Evolutionary conservation across 2,888 invertebrate species (phyloP).

Genomic region (Lepas anatifera): DNA sequence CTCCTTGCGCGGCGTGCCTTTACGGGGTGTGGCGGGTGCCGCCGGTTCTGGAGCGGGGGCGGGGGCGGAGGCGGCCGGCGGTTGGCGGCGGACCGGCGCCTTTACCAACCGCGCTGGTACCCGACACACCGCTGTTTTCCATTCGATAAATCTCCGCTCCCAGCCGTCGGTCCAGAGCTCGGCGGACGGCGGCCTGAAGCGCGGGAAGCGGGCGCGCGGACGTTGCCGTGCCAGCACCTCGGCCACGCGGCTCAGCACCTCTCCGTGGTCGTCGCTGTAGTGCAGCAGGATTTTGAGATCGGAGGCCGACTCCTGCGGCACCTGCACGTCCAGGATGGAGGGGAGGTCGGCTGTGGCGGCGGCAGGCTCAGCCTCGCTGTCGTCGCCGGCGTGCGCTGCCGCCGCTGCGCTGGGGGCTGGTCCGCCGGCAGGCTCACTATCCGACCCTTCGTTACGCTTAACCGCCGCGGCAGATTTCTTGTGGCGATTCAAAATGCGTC

Average conservation of each 20-base stretch:
- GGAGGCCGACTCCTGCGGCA: neutral
- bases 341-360: neutral
- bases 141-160: neutral
- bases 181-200: neutral
- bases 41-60: neutral
- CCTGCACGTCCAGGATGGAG: neutral
- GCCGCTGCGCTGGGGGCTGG: no score
- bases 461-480: no score
- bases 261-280: neutral
- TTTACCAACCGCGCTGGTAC: neutral
- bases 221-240: neutral
- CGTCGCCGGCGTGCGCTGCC: no score
- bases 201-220: constrained; percentile 1
- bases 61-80: neutral
- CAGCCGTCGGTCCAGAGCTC: constrained; percentile 1
- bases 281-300: neutral
- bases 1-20: neutral
- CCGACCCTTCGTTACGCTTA: no score
- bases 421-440: no score
- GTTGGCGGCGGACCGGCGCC: neutral
- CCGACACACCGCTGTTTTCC: constrained; percentile 1
- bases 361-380: neutral
- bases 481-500: no score
- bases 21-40: neutral
- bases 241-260: neutral